These are phyloP conservation scores for Phyto melanocephala DNA, from an alignment of 2,888 invertebrate species.

Conservation along the genomic window DNA sequence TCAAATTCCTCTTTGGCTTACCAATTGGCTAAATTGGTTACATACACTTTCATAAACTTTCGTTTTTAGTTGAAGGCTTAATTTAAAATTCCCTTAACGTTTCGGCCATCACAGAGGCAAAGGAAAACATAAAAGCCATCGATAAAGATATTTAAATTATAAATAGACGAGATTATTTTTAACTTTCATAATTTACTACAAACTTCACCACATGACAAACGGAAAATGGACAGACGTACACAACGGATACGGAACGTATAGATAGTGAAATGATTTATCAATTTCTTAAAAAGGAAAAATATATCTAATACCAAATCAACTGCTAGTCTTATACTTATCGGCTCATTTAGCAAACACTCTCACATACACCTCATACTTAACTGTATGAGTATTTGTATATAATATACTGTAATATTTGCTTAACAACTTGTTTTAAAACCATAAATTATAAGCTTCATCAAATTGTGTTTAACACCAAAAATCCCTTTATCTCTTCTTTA, in stretches of 20 bases:
- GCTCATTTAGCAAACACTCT: not conserved
- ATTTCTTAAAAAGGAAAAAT: slow-evolving; percentile 12
- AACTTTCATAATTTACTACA: slow-evolving; percentile 37
- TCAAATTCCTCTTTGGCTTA: no score
- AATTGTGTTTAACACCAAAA: slow-evolving; percentile 63
- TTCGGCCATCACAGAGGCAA: not conserved
- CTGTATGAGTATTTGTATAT: slow-evolving; percentile 22
- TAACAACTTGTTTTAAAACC: slow-evolving; percentile 64
- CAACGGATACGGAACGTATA: no score
- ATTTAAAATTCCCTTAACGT: not conserved
- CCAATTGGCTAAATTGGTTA: no score
- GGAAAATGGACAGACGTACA: no score
- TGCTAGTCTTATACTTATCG: not conserved
- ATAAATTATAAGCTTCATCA: slow-evolving; percentile 65
- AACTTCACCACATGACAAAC: slow-evolving; percentile 17
- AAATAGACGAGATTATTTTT: slow-evolving; percentile 5
- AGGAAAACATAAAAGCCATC: not conserved
- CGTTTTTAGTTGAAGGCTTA: not conserved
- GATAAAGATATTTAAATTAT: slow-evolving; percentile 25
- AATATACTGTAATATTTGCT: slow-evolving; percentile 47
- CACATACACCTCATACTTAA: slow-evolving; percentile 3
- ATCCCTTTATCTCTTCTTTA: slow-evolving; percentile 32
- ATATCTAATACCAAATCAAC: not conserved
- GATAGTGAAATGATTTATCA: slow-evolving; percentile 48
- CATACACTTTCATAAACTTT: not conserved